Evolutionary conservation across 2,797 vertebrate genomes (phyloP).

Genomic region (Falco biarmicus): DNA sequence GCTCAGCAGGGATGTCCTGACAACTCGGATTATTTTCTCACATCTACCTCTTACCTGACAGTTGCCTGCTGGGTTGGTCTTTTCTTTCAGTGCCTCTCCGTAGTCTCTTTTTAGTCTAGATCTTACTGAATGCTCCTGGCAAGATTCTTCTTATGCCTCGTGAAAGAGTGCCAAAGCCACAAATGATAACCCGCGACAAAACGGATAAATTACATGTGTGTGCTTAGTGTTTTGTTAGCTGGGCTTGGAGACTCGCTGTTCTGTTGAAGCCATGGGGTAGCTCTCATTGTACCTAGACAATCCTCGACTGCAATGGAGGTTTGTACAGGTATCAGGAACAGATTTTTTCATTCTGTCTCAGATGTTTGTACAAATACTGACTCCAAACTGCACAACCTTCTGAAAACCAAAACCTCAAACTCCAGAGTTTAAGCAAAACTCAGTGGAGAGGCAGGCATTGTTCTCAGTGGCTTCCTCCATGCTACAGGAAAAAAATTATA

Average conservation of each 20-base stretch:
- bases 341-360: not conserved
- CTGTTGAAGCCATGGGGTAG: not conserved
- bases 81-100: not conserved
- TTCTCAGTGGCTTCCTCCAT: not conserved
- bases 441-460: not conserved
- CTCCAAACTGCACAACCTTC: not conserved
- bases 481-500: not conserved
- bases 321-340: not conserved
- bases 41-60: not conserved
- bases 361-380: not conserved
- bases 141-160: accelerated
- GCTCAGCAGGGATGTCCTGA: not conserved
- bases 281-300: not conserved
- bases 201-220: not conserved
- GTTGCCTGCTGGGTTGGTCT: not conserved
- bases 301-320: not conserved
- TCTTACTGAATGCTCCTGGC: not conserved
- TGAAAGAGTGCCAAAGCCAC: not conserved
- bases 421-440: not conserved
- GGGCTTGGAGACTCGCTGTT: not conserved
- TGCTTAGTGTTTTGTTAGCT: not conserved
- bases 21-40: not conserved
- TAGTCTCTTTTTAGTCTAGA: not conserved
- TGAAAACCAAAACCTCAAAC: not conserved
- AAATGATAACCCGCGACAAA: not conserved